Base-by-base conservation (phyloP, 2,113 vertebrate genomes). In the Xerus inauris region DNA sequence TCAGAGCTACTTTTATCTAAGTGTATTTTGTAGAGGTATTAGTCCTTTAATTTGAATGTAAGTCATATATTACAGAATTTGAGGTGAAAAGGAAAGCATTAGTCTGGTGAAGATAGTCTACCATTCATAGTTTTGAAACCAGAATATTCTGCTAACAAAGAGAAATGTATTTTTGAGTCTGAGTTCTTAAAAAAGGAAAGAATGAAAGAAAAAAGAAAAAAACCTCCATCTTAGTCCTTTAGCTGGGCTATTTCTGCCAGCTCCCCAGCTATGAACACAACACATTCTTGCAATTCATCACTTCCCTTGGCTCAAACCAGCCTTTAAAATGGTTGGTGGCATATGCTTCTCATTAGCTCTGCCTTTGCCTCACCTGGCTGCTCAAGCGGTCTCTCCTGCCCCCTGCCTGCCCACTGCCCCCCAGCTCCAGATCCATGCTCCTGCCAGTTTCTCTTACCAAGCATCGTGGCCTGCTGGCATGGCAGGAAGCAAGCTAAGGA, bases 61-160 rank as follows among this genome's bases (percentile, higher is more conserved):
- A 47, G 49, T 32, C 79, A 40, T 62, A 24, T 83, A 47, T 72
- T 89, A 57, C 22, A 76, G 84, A 97, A 83, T 71, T 40, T 32
- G 59, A 93, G 94, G 40, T 90, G 45, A 79, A 72, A 87, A 75
- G 65, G 47, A 89, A 92, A 92, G 75, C 69, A 57, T n/a, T 76
- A 9, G 30, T 77, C 89, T 77, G 89, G 79, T 72, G 64, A 64
- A 91, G 84, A 87, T 77, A 94, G 84, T 47, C 71, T 91, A 57
- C 77, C 96, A 77, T 94, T 96, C 95, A 95, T 84, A 89, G 87
- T 83, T 96, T 93, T 67, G 38, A 94, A 96, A 81, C 51, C 81
- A 93, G 92, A 97, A 90, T 90, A 87, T 96, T 97, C 93, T 87
- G 94, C 96, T 97, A 96, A 98, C 96, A 96, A 96, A 97, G 91